Evolutionary conservation across 2,113 vertebrate species (phyloP), one percentile per base, ranked within the genome.

Genomic region (Perca flavescens): DNA sequence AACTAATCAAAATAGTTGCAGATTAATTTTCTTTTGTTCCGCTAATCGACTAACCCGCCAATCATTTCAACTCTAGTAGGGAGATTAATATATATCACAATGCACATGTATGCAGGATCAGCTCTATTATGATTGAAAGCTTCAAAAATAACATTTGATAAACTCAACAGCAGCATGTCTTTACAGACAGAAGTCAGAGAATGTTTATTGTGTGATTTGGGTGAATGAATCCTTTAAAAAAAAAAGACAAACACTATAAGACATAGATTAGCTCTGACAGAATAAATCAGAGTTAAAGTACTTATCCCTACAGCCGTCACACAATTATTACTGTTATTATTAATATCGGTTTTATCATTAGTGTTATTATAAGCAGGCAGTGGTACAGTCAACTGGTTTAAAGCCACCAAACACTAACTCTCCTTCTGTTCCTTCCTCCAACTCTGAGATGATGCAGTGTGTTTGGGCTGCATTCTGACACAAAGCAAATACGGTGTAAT

Each of bases 401-500:
- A 81, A 69, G 40, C 22, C 74, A 54, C 75, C 57, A 53, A 61
- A 69, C 67, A 36, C 75, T 0, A 22, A 67, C 64, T 56, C 8
- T 47, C 53, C 28, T 43, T 15, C 67, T 6, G 21, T 14, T 12
- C 77, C 73, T 70, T 78, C 85, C 77, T 67, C 57, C 82, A 47
- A 28, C 80, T 77, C 84, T 3, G 47, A 84, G 79, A 93, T 94
- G 92, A 95, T 93, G 91, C 89, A 94, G 90, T 83, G 91, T 93
- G 92, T 93, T 94, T 90, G 83, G 90, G 89, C 89, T 90, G 78
- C 60, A 67, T 87, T 90, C 84, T 94, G 94, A 94, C 94, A 94
- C 91, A 89, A 93, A 94, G 90, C 93, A 94, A 94, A 95, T 91
- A 94, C 86, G 28, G 28, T 17, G 86, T 94, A 94, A 95, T 93